phyloP scores from a whole-genome alignment of 1,140 invertebrate genomes.

The Cylas formicarius region DNA sequence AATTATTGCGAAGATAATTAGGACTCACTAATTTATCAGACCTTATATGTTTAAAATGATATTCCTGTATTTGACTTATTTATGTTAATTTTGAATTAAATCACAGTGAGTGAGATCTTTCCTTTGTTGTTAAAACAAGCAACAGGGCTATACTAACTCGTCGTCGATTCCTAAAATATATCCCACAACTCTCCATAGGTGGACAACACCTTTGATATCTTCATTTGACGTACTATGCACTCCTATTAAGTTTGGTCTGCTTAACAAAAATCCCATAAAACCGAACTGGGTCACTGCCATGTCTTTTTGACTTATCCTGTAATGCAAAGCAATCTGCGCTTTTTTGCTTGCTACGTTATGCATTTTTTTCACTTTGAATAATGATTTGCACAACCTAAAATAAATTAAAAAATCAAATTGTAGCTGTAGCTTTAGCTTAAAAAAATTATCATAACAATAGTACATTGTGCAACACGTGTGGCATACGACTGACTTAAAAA shows the following conservation, averaged over 20 bases:
- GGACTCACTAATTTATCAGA: too few relatives aligned
- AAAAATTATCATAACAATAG: too few relatives aligned
- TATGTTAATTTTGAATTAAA: neutral
- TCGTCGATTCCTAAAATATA: constrained; percentile 75
- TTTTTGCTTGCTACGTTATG: constrained; percentile 54
- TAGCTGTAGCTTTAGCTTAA: neutral
- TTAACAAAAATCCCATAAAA: constrained; percentile 71
- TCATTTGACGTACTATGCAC: constrained; percentile 47
- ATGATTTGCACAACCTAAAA: constrained; percentile 54
- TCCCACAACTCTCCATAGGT: constrained; percentile 79
- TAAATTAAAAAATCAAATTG: constrained; percentile 15
- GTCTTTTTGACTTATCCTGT: constrained; percentile 62
- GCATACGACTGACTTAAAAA: too few relatives aligned
- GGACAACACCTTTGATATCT: constrained; percentile 68
- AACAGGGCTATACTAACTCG: constrained; percentile 43
- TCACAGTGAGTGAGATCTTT: too few relatives aligned
- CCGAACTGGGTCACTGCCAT: constrained; percentile 80
- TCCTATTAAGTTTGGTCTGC: constrained; percentile 60
- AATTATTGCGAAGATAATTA: too few relatives aligned
- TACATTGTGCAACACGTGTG: too few relatives aligned
- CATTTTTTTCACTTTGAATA: constrained; percentile 56
- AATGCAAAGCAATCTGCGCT: constrained; percentile 44
- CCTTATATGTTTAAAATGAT: too few relatives aligned
- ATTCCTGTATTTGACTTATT: too few relatives aligned
- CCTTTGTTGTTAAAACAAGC: constrained; percentile 8